Percentiles rank a stretch among this genome's conserved stretches.
These are phyloP conservation scores for Sceloporus undulatus DNA, from an alignment of 2,113 vertebrate genomes.

Conservation along the genomic window DNA sequence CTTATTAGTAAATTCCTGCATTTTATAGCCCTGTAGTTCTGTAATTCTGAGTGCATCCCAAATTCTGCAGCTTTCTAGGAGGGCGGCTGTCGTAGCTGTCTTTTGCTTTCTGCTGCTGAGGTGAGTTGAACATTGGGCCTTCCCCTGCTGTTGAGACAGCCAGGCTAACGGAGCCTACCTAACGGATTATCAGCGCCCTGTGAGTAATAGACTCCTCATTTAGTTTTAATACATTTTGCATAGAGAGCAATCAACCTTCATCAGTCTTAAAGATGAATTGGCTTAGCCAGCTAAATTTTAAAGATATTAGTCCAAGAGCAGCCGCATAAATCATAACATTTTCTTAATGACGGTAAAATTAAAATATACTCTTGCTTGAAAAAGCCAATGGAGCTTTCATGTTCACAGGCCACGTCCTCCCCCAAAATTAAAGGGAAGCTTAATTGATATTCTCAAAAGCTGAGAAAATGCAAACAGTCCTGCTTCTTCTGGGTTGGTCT, in stretches of 20 bases:
- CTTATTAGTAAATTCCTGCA: background rate
- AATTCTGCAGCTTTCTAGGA: background rate
- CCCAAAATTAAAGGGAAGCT: constrained; percentile 75
- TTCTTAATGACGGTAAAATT: constrained; percentile 90
- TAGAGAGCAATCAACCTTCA: constrained; percentile 94
- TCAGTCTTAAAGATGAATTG: constrained; percentile 98
- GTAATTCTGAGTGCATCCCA: background rate
- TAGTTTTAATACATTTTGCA: constrained; percentile 97
- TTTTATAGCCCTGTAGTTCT: background rate
- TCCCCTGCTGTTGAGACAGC: constrained; percentile 77
- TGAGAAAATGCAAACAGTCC: constrained; percentile 42
- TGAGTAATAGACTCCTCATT: constrained; percentile 99
- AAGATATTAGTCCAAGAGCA: constrained; percentile 91
- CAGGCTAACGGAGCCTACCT: constrained; percentile 92
- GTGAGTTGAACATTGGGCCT: constrained; percentile 37
- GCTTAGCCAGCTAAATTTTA: constrained; percentile 88
- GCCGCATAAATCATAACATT: constrained; percentile 95
- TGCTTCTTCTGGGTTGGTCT: constrained; percentile 34
- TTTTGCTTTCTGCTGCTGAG: constrained; percentile 38
- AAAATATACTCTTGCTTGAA: constrained; percentile 84
- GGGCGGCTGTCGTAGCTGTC: constrained; percentile 38
- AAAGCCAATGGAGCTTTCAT: constrained; percentile 78
- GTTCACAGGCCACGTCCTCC: constrained; percentile 70
- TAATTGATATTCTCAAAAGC: constrained; percentile 73
- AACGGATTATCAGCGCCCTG: constrained; percentile 89